Conservation (phyloP, 2,888 invertebrate genomes). For the Danaus chrysippus region DNA sequence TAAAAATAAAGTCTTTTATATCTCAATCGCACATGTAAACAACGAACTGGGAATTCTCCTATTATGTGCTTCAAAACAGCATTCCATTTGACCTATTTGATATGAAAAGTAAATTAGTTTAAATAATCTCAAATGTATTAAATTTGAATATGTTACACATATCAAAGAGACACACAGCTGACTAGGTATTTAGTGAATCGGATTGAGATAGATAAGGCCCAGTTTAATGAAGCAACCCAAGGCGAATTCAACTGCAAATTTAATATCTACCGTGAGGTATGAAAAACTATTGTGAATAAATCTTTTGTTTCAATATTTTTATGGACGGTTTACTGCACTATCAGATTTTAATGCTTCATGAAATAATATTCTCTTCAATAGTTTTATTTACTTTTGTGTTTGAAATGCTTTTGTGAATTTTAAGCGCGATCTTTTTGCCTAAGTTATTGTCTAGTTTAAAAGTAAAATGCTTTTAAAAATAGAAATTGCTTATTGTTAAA, state of each 20-base stretch:
- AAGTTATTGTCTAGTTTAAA: too few species aligned
- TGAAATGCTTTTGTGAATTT: background rate
- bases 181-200: slow-evolving; percentile 19
- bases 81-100: too few species aligned
- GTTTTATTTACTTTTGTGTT: background rate
- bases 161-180: slow-evolving; percentile 1
- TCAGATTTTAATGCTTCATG: background rate
- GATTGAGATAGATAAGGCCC: slow-evolving; percentile 33
- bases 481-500: too few species aligned
- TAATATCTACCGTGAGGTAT: slow-evolving; percentile 38
- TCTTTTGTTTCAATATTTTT: slow-evolving; percentile 31
- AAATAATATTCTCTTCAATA: background rate
- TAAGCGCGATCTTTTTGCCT: too few species aligned
- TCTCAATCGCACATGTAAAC: too few species aligned
- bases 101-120: too few species aligned
- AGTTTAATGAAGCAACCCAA: slow-evolving; percentile 49
- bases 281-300: slow-evolving; percentile 46
- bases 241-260: slow-evolving; percentile 37
- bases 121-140: too few species aligned
- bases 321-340: background rate
- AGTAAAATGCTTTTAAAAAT: too few species aligned
- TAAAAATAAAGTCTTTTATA: too few species aligned
- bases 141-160: too few species aligned
- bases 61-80: too few species aligned
- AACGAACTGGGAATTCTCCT: too few species aligned